Evolutionary conservation across 1,140 invertebrate genomes (phyloP).

Genomic region (Papilio dardanus): DNA sequence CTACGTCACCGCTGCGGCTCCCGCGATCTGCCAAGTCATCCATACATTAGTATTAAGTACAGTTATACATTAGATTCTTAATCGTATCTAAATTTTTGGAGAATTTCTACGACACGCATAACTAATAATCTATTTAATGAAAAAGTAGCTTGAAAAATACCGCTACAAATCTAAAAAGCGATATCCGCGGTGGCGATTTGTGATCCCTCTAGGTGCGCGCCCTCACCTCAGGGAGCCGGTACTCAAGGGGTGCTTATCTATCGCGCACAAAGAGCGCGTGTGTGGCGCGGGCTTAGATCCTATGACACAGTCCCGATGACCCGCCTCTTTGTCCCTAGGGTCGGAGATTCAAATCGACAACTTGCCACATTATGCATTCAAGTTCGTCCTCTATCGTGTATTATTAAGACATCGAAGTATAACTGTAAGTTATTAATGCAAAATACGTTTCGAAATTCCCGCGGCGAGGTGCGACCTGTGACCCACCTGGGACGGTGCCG

Average conservation of each 20-base stretch:
- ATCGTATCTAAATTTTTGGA: too few species aligned
- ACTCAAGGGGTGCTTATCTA: conserved; percentile 39
- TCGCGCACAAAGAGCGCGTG: conserved; percentile 26
- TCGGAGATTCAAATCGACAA: too few species aligned
- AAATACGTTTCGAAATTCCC: not conserved
- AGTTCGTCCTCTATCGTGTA: conserved; percentile 3
- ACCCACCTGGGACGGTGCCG: conserved; percentile 55
- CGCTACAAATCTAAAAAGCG: conserved; percentile 35
- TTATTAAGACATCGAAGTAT: conserved; percentile 37
- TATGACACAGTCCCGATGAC: not conserved
- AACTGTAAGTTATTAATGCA: conserved; percentile 36
- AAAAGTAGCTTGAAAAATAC: not conserved
- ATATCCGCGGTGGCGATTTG: conserved; percentile 8
- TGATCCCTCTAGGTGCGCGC: conserved; percentile 40
- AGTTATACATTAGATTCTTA: too few species aligned
- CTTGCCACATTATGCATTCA: conserved; percentile 44
- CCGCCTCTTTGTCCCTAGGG: too few species aligned
- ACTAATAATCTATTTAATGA: not conserved
- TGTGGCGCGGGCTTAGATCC: not conserved
- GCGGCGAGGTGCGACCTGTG: not conserved
- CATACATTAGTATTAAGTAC: too few species aligned
- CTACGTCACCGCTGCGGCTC: too few species aligned
- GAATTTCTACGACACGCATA: too few species aligned
- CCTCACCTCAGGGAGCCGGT: conserved; percentile 16
- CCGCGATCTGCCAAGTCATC: too few species aligned